Percentiles rank a stretch among this genome's conserved stretches.
phyloP scores from a whole-genome alignment of 2,888 invertebrate species.

The Clusia tigrina region DNA sequence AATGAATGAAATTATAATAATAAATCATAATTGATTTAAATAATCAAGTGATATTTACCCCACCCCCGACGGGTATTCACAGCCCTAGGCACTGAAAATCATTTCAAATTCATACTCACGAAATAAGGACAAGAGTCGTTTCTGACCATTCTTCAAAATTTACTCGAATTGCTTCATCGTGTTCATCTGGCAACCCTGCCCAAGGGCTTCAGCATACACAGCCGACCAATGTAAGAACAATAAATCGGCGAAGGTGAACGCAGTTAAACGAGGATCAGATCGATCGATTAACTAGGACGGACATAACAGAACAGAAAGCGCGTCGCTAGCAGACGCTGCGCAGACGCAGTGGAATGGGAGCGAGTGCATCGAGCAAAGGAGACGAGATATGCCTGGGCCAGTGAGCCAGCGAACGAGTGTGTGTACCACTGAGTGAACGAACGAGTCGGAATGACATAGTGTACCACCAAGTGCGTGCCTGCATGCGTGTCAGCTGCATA shows the following conservation, averaged over 20 bases:
- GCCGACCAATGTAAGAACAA: not conserved
- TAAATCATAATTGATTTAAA: too few species aligned
- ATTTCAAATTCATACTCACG: too few species aligned
- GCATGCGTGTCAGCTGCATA: too few species aligned
- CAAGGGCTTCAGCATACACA: too few species aligned
- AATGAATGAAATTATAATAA: not conserved
- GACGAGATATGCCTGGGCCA: not conserved
- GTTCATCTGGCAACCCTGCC: too few species aligned
- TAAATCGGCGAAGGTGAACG: conserved; percentile 4
- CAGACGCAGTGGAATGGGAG: not conserved
- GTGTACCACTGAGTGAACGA: too few species aligned
- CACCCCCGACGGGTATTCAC: too few species aligned
- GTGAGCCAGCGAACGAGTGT: not conserved
- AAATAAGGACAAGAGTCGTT: too few species aligned
- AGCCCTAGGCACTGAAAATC: too few species aligned
- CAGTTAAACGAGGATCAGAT: conserved; percentile 4
- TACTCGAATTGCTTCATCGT: too few species aligned
- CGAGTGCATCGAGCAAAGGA: not conserved
- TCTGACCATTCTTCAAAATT: too few species aligned
- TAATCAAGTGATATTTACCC: too few species aligned
- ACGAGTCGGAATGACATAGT: not conserved
- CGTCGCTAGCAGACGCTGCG: conserved; percentile 2
- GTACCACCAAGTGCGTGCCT: not conserved
- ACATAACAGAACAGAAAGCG: not conserved
- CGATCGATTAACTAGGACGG: not conserved